Base-by-base conservation (phyloP, 2,797 vertebrate genomes). In the Danio kyathit region DNA sequence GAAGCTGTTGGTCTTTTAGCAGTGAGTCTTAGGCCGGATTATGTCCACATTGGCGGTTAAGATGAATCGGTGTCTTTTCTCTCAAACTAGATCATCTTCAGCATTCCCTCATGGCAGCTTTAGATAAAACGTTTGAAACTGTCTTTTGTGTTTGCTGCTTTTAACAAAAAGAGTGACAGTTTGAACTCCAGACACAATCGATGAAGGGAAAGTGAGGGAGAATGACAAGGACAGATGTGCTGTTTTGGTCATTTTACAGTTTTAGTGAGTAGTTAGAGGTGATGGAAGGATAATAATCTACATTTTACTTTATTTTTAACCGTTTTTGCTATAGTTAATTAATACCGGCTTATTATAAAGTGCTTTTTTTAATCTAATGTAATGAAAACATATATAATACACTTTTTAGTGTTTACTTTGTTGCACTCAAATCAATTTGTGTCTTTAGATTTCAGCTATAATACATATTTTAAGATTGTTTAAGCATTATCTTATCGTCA, bases 101-200 rank as follows among this genome's bases (percentile, higher is more conserved):
- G 88, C 89, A 87, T 92, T 95, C 90, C 92, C 93, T 94, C 95
- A 93, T 94, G 93, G 92, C 88, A 91, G 90, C 87, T 81, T 87
- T 85, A 95, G 95, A 96, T 94, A 96, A 97, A 88, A 90, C 88
- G 94, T 94, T 94, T 94, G 89, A 95, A 94, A 90, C 88, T 86
- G 65, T 83, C 88, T 84, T 86, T 88, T 86, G 86, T 82, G 89
- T 82, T 84, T 83, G 87, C 85, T 54, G 10, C 87, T 88, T 90
- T 82, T 43, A 82, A 73, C 52, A 82, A 90, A 88, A 67, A 75
- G 61, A 46, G 61, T 52, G 48, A 64, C 81, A 79, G 82, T 85
- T 89, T 80, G 77, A 70, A 64, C 74, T 80, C 83, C 82, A 69
- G 88, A 72, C 76, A 54, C 54, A 8, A 81, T 66, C 74, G 10